A percentile compares a stretch with the other conserved stretches of the same genome.
Conservation (phyloP, 2,888 invertebrate genomes). For the Mesochorus sp. region DNA sequence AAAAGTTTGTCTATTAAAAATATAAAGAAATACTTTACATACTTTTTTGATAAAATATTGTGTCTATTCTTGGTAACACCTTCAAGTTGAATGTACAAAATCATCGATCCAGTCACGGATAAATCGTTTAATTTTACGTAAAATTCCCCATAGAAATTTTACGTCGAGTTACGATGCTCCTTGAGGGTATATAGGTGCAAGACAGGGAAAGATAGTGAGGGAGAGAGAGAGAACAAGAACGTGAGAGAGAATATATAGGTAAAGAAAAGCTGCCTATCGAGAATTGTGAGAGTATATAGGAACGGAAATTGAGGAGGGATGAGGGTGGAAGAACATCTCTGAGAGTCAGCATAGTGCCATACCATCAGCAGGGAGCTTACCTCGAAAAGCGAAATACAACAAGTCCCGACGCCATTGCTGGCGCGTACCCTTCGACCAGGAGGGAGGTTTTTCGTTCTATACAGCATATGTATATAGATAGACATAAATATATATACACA, state of each 20-base stretch:
- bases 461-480: not conserved
- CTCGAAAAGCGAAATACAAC: conserved; percentile 81
- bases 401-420: conserved; percentile 82
- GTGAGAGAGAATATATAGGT: not conserved
- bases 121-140: not conserved
- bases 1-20: too few relatives aligned
- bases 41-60: too few relatives aligned
- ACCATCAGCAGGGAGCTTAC: conserved; percentile 69
- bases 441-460: conserved; percentile 71
- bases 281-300: conserved; percentile 50
- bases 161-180: not conserved
- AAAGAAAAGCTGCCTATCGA: conserved; percentile 24
- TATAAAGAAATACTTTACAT: too few relatives aligned
- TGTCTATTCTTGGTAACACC: too few relatives aligned
- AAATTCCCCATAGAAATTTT: not conserved
- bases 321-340: not conserved
- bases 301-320: not conserved
- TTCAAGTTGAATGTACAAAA: too few relatives aligned
- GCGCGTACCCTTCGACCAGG: conserved; percentile 75
- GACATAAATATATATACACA: not conserved
- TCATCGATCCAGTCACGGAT: too few relatives aligned
- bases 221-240: too few relatives aligned
- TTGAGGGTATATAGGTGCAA: not conserved
- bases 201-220: not conserved
- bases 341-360: conserved; percentile 6